Base-by-base conservation (phyloP, 2,888 invertebrate genomes). In the Epistrophe eligans region DNA sequence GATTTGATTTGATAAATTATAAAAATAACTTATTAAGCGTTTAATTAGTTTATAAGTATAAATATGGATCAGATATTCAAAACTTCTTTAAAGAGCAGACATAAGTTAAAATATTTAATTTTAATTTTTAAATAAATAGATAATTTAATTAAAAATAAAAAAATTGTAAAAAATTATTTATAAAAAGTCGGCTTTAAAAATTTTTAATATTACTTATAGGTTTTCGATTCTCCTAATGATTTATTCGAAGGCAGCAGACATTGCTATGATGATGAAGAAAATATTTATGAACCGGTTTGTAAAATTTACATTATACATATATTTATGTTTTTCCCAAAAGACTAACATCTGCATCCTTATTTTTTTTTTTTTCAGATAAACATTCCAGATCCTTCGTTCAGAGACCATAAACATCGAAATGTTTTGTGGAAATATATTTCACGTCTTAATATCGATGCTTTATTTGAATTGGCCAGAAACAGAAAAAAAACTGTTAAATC, bases 231-330 rank as follows among this genome's bases (percentile, higher is more conserved):
- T 28, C 88, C 89, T 8, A 74, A 72, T 32, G 88, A 89, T 28
- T 76, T 48, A n/a, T 73, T 52, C 8, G 67, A 70, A 19, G 79
- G 66, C 17, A 45, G 15, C n/a, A 64, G 64, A n/a, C 77, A 88
- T 19, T 74, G 72, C 6, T 90, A 90, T 35, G 90, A 89, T 6
- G 90, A 89, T 6, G 90, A 90, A 57, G 91, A 91, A 66, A 91
- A 91, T 77, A 91, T 91, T 67, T 91, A 91, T 67, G 91, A 91
- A 85, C 90, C 91, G 83, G 91, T 91, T 72, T 89, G 89, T 84
- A 32, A 40, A 50, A 7, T 19, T n/a, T 2, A 19, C 35, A 66
- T 28, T 28, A 1, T 0, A 24, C 24, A 24, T 24, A 19, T 32
- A 3, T 52, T 24, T 17, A n/a, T n/a, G 1, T n/a, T n/a, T 0